Percentiles rank a stretch among this genome's conserved stretches.
phyloP scores from a whole-genome alignment of 2,888 invertebrate genomes.

The Yponomeuta cagnagella region DNA sequence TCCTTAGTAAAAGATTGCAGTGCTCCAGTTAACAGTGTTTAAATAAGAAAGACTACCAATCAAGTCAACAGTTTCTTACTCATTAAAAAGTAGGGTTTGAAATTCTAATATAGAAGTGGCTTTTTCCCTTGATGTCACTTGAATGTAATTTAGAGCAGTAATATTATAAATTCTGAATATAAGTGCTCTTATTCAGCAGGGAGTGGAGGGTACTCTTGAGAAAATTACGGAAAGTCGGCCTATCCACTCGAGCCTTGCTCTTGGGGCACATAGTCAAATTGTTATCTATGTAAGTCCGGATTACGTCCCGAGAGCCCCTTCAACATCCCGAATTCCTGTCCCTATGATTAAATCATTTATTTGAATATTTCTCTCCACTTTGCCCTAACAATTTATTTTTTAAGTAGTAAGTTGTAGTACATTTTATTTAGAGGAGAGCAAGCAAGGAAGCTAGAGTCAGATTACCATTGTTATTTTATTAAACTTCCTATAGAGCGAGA shows the following conservation, averaged over 20 bases:
- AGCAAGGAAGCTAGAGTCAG: background rate
- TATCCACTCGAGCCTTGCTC: conserved; percentile 59
- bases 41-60: background rate
- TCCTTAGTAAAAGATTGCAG: conserved; percentile 12
- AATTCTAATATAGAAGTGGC: conserved; percentile 27
- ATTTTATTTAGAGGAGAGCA: background rate
- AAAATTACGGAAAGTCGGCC: conserved; percentile 68
- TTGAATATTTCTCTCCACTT: background rate
- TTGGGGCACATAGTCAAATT: conserved; percentile 60
- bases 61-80: background rate
- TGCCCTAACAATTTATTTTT: background rate
- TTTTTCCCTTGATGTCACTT: conserved; percentile 42
- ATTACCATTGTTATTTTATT: background rate
- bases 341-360: conserved; percentile 9
- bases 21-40: background rate
- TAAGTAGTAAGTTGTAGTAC: background rate
- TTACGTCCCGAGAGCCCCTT: conserved; percentile 32
- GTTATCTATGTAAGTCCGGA: conserved; percentile 47
- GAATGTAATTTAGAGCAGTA: conserved; percentile 57
- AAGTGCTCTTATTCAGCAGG: conserved; percentile 63
- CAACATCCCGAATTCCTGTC: conserved; percentile 27
- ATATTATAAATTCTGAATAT: conserved; percentile 71
- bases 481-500: background rate
- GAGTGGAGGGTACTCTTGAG: conserved; percentile 61
- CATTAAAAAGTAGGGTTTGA: background rate